Evolutionary conservation across 1,140 invertebrate species (phyloP).

Genomic region (Aphaenogaster rudis): DNA sequence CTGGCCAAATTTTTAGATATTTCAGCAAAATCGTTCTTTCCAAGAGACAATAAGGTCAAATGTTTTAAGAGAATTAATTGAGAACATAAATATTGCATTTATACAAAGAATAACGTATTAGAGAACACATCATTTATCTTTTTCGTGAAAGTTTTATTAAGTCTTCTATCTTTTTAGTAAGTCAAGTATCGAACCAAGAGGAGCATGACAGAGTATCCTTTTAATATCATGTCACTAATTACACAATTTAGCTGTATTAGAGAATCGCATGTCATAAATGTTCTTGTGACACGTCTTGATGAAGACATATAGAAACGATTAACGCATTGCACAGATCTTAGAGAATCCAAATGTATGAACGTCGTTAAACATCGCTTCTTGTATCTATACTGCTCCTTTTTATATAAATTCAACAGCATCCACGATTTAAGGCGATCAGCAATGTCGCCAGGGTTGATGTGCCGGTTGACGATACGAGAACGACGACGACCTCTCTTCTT

Average conservation of each 20-base stretch:
- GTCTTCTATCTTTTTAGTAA: too few species aligned
- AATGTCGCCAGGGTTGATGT: neutral
- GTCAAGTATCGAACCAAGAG: neutral
- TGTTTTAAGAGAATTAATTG: slow-evolving; percentile 25
- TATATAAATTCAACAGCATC: neutral
- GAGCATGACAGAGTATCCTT: neutral
- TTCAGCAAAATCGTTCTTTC: too few species aligned
- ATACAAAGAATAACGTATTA: neutral
- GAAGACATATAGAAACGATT: neutral
- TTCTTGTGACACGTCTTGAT: neutral
- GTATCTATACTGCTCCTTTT: neutral
- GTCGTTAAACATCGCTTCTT: neutral
- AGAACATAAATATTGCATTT: neutral
- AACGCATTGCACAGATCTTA: neutral
- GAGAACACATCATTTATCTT: neutral
- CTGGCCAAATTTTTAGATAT: too few species aligned
- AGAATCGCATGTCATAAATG: neutral
- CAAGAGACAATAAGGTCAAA: neutral
- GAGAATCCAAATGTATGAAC: neutral
- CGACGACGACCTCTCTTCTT: slow-evolving; percentile 69
- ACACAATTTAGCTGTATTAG: neutral
- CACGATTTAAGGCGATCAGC: slow-evolving; percentile 1
- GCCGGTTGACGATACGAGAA: slow-evolving; percentile 55
- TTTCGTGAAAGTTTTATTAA: neutral
- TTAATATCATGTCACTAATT: neutral